phyloP scores from a whole-genome alignment of 2,113 vertebrate species.

The Gymnocephalus cernua region DNA sequence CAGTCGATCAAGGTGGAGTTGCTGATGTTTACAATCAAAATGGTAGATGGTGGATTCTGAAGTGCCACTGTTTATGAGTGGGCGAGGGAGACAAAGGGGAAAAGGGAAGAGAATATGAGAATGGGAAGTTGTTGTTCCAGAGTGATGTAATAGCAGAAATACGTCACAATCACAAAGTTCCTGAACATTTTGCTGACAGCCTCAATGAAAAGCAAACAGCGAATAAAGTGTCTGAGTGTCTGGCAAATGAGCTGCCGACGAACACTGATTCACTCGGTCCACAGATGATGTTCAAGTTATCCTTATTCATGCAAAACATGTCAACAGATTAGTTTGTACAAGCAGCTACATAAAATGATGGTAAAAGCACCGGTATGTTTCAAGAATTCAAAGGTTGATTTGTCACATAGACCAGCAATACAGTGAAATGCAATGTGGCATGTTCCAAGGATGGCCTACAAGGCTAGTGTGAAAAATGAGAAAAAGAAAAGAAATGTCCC shows the following conservation, averaged over 20 bases:
- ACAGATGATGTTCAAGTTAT: background rate
- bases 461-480: background rate
- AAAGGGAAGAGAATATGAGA: conserved; percentile 54
- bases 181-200: background rate
- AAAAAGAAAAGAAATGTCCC: background rate
- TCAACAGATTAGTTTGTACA: background rate
- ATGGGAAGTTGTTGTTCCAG: conserved; percentile 57
- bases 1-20: conserved; percentile 81
- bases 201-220: background rate
- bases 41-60: conserved; percentile 49
- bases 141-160: conserved; percentile 16
- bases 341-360: background rate
- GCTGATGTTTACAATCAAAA: conserved; percentile 80
- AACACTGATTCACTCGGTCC: background rate
- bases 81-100: background rate
- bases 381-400: background rate
- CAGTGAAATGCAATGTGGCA: background rate
- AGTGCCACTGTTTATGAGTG: conserved; percentile 32
- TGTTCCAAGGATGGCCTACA: background rate
- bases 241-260: background rate
- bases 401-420: background rate
- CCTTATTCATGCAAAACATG: too few relatives aligned
- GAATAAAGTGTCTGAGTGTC: background rate
- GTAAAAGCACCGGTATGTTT: background rate
- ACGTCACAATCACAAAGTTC: conserved; percentile 11